Evolutionary conservation across 1,140 invertebrate genomes (phyloP).

Genomic region (Drosophila sp.): DNA sequence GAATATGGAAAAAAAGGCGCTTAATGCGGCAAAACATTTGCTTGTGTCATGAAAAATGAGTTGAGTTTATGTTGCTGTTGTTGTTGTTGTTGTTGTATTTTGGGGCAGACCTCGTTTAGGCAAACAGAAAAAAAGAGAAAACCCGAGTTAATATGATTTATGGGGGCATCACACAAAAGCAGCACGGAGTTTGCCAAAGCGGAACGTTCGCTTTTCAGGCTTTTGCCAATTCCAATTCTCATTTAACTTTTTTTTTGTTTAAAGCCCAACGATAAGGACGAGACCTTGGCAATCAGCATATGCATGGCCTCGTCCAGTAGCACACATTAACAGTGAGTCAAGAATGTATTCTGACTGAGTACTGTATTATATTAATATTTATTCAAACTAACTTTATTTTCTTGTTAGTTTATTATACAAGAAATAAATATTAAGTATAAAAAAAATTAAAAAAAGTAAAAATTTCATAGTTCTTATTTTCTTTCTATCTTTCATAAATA

Average conservation of each 20-base stretch:
- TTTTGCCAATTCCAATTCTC: slow-evolving; percentile 45
- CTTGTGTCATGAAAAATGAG: slow-evolving; percentile 65
- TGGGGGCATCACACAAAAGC: slow-evolving; percentile 26
- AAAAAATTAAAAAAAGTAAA: too few relatives aligned
- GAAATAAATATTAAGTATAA: too few relatives aligned
- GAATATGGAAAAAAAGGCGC: slow-evolving; percentile 47
- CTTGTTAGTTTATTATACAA: too few relatives aligned
- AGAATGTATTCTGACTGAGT: too few relatives aligned
- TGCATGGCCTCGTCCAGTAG: slow-evolving; percentile 47
- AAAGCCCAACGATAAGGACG: slow-evolving; percentile 51
- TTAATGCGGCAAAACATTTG: slow-evolving; percentile 70
- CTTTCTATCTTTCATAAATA: too few relatives aligned
- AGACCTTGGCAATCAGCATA: slow-evolving; percentile 73
- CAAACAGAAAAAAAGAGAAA: slow-evolving; percentile 28
- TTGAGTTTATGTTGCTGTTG: slow-evolving; percentile 16
- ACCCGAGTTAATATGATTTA: slow-evolving; percentile 62
- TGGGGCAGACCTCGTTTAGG: too few relatives aligned
- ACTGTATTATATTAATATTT: too few relatives aligned
- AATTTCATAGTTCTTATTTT: too few relatives aligned
- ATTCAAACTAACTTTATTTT: too few relatives aligned
- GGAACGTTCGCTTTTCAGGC: slow-evolving; percentile 50
- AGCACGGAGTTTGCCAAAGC: slow-evolving; percentile 29
- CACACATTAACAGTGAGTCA: slow-evolving; percentile 22
- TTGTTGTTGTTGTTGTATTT: neutral
- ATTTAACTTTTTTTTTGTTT: slow-evolving; percentile 47